Evolutionary conservation across 2,797 vertebrate genomes (phyloP).

Genomic region (Phyllotis vaccarum): DNA sequence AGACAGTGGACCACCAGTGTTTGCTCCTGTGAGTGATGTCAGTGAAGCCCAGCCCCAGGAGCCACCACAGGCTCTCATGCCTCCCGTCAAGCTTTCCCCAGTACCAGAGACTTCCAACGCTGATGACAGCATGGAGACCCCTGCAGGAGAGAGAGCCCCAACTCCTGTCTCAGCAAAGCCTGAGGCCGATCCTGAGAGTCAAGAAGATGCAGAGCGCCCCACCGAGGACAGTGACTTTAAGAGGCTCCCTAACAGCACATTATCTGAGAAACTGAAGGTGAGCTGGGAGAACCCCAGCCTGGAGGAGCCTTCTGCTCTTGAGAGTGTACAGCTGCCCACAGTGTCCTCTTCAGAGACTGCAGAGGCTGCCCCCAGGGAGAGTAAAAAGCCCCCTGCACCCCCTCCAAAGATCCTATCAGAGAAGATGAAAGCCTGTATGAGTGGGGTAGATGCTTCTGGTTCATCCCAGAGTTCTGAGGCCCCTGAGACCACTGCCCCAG

Average conservation of each 20-base stretch:
- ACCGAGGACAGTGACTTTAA: constrained; percentile 76
- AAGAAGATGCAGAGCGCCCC: constrained; percentile 69
- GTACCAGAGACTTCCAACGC: constrained; percentile 73
- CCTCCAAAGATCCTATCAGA: constrained; percentile 85
- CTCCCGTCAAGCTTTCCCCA: constrained; percentile 87
- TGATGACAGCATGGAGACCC: constrained; percentile 66
- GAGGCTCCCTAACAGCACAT: constrained; percentile 80
- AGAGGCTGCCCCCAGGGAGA: constrained; percentile 80
- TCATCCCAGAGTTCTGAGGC: constrained; percentile 16
- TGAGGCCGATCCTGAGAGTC: constrained; percentile 67
- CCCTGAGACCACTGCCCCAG: constrained; percentile 6
- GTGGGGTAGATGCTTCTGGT: not conserved
- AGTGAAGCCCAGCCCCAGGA: constrained; percentile 82
- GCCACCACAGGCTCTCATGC: constrained; percentile 84
- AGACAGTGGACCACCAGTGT: constrained; percentile 87
- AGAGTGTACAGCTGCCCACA: constrained; percentile 81
- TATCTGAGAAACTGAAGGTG: constrained; percentile 88
- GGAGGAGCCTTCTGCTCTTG: constrained; percentile 71
- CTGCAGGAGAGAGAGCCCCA: constrained; percentile 75
- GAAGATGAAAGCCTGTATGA: constrained; percentile 78
- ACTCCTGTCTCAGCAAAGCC: constrained; percentile 71
- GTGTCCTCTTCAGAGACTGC: constrained; percentile 85
- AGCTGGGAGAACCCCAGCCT: constrained; percentile 88
- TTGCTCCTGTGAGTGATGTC: constrained; percentile 76
- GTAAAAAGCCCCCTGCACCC: constrained; percentile 80